Base-by-base conservation (phyloP, 2,888 invertebrate species). In the Aporophyla lueneburgensis region DNA sequence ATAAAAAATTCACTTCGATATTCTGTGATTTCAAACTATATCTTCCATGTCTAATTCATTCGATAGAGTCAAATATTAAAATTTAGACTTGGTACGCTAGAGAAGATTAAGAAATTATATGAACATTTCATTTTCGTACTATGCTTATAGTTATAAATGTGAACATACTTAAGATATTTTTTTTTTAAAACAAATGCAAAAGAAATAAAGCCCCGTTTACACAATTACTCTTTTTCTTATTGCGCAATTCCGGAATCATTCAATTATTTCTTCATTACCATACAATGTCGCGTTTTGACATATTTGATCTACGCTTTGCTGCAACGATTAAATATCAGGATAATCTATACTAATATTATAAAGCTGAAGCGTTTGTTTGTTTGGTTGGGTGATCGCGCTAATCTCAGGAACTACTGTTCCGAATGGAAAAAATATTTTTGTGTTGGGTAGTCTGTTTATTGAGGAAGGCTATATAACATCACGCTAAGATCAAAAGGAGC, bases 211-310 rank as follows among this genome's bases (percentile, higher is more conserved):
- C 19, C n/a, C 46, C 33, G 33, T 33, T 33, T 53, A 71, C 69
- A 16, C 59, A 24, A 40, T 63, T 19, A 27, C 10, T 43, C 10
- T 33, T 33, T n/a, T 66, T 61, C 14, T 61, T 51, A 21, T 69
- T 65, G 51, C 58, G 71, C 54, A 74, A 79, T 68, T 68, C 76
- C 80, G 73, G 80, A 75, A 83, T 80, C 59, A 73, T 70, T 81
- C 14, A 74, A 68, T 63, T 46, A 72, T 56, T 56, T 58, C 46
- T 71, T 76, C 24, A 87, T 89, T 87, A 89, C 5, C 88, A 90
- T 87, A 89, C 89, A 90, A 90, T 88, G 76, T 49, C 65, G 72
- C 76, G 76, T 74, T 83, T 85, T 62, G 82, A 80, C 84, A 76
- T 56, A 76, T 72, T 76, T 71, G 63, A 76, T 83, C 68, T 62